Evolutionary conservation across 2,113 vertebrate genomes (phyloP).

Genomic region (Nycticorax nycticorax): DNA sequence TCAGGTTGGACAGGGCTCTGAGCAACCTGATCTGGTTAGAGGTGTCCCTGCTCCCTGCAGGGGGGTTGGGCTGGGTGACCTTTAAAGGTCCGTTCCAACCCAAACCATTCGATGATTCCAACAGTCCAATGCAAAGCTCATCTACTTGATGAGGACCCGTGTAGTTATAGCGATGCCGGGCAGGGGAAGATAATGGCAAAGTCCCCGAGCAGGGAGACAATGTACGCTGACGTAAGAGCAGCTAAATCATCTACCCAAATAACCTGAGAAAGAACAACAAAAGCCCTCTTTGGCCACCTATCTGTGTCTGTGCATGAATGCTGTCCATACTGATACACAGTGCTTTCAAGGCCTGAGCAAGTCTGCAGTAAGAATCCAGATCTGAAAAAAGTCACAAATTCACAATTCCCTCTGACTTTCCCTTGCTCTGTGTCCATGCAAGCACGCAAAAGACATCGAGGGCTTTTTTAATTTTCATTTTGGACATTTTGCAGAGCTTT

Average conservation of each 20-base stretch:
- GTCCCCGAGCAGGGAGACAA: not conserved
- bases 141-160: not conserved
- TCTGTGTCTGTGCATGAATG: not conserved
- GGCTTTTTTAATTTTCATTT: not conserved
- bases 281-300: not conserved
- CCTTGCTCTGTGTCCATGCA: not conserved
- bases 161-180: not conserved
- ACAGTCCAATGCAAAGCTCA: not conserved
- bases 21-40: too few relatives aligned
- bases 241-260: not conserved
- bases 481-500: not conserved
- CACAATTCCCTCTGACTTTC: not conserved
- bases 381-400: not conserved
- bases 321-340: rapidly evolving
- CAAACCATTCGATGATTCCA: too few relatives aligned
- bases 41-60: too few relatives aligned
- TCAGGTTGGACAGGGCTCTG: too few relatives aligned
- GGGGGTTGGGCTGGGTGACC: too few relatives aligned
- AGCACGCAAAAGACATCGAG: rapidly evolving
- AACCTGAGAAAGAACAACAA: not conserved
- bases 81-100: too few relatives aligned
- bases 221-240: not conserved
- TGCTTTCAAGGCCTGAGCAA: not conserved
- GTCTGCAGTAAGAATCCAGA: not conserved
- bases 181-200: not conserved